Conservation (phyloP, 1,140 invertebrate genomes). For the Ditylenchus dipsaci region DNA sequence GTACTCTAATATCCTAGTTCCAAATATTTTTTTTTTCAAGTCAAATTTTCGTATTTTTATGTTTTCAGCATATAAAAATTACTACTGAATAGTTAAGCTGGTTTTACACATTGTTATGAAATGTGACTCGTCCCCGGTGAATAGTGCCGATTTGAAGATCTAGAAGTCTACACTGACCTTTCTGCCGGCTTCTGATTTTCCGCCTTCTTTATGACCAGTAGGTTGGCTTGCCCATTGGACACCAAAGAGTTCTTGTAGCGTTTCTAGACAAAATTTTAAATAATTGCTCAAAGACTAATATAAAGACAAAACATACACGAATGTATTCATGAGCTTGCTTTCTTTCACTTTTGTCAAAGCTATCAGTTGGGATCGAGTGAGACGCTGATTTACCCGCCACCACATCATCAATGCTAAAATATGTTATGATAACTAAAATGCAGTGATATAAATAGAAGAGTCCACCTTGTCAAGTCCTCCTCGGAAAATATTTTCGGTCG, state of each 20-base stretch:
- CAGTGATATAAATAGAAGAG: too few species aligned
- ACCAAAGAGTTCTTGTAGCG: neutral
- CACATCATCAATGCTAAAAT: neutral
- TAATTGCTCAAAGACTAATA: neutral
- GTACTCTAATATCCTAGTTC: too few species aligned
- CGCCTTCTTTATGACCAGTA: neutral
- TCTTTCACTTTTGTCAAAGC: neutral
- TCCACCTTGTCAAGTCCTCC: neutral
- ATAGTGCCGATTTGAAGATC: too few species aligned
- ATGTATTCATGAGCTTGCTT: slow-evolving; percentile 4
- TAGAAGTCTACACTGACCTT: slow-evolving; percentile 5
- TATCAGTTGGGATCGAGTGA: neutral
- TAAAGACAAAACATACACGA: slow-evolving; percentile 2
- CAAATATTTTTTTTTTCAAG: too few species aligned
- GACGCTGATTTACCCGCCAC: neutral
- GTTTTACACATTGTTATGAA: too few species aligned
- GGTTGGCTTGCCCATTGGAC: neutral
- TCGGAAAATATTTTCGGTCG: neutral
- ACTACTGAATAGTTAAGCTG: too few species aligned
- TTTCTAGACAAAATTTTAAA: neutral
- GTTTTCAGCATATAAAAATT: too few species aligned
- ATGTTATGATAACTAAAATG: too few species aligned
- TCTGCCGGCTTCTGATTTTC: neutral
- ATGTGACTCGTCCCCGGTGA: too few species aligned
- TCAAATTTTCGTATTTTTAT: too few species aligned